A percentile compares a stretch with the other conserved stretches of the same genome.
Evolutionary conservation across 2,888 invertebrate genomes (phyloP).

Genomic region (Nephrotoma guestfalica): DNA sequence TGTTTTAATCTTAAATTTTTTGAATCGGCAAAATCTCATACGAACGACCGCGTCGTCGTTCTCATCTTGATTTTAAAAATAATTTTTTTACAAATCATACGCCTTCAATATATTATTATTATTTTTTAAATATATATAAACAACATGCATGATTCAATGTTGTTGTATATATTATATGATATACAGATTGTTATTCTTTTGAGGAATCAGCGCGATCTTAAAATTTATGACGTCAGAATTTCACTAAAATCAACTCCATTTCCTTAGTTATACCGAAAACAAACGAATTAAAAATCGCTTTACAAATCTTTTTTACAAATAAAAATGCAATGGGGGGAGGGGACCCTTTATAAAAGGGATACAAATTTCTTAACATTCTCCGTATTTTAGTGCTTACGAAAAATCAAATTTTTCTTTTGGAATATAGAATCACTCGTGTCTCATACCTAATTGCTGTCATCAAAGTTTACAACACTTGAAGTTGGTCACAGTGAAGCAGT

Average conservation of each 20-base stretch:
- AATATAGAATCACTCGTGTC: background rate
- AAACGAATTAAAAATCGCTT: background rate
- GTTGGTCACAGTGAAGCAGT: conserved; percentile 55
- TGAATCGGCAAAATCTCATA: background rate
- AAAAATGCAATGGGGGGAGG: background rate
- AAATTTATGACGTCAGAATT: background rate
- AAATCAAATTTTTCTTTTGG: background rate
- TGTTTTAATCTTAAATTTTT: background rate
- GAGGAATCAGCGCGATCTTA: background rate
- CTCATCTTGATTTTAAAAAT: background rate
- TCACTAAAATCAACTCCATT: background rate
- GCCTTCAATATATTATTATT: background rate
- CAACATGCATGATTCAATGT: background rate
- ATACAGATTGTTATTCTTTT: background rate
- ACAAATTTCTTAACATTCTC: background rate
- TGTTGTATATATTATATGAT: background rate
- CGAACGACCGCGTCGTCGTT: background rate
- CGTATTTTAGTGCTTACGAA: background rate
- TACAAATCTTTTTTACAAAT: background rate
- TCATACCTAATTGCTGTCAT: conserved; percentile 10
- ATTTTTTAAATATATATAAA: background rate
- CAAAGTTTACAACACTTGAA: conserved; percentile 11
- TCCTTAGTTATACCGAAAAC: background rate
- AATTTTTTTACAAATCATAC: background rate
- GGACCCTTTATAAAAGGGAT: conserved; percentile 2